Conservation (phyloP, 2,113 vertebrate species). For the Garra rufa region DNA sequence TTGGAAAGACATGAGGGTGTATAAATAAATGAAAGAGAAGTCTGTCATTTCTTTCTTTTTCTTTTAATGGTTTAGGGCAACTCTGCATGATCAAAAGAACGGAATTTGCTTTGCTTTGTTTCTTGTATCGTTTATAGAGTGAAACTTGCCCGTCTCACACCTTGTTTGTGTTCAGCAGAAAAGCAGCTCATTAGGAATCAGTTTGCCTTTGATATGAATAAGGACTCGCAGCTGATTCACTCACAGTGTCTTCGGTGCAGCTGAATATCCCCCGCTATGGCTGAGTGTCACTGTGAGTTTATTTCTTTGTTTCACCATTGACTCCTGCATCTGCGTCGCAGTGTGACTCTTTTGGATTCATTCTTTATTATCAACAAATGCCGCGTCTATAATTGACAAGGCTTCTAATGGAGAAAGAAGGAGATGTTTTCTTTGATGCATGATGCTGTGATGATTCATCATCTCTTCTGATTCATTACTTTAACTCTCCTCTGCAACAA, state of each 20-base stretch:
- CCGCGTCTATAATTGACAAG: constrained; percentile 52
- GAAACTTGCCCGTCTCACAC: not conserved
- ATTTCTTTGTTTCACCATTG: constrained; percentile 37
- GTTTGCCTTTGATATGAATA: constrained; percentile 19
- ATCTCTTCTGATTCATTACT: constrained; percentile 83
- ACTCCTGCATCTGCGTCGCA: not conserved
- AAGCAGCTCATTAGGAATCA: constrained; percentile 27
- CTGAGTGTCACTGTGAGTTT: not conserved
- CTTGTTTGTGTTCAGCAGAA: constrained; percentile 14
- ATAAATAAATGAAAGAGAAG: constrained; percentile 3
- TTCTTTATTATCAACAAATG: constrained; percentile 25
- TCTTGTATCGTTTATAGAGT: constrained; percentile 18
- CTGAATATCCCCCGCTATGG: not conserved
- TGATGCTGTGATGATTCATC: constrained; percentile 69
- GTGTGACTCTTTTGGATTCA: constrained; percentile 11
- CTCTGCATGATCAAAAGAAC: not conserved
- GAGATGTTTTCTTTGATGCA: constrained; percentile 70
- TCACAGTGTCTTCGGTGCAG: not conserved
- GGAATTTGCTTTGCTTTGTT: not conserved
- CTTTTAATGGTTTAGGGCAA: not conserved
- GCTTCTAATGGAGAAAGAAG: constrained; percentile 63
- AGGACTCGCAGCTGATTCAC: constrained; percentile 2
- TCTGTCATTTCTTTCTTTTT: not conserved
- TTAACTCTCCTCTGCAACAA: constrained; percentile 79
- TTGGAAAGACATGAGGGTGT: not conserved